These are phyloP conservation scores for Parnassius apollo DNA, from an alignment of 2,888 invertebrate species.

Conservation along the genomic window DNA sequence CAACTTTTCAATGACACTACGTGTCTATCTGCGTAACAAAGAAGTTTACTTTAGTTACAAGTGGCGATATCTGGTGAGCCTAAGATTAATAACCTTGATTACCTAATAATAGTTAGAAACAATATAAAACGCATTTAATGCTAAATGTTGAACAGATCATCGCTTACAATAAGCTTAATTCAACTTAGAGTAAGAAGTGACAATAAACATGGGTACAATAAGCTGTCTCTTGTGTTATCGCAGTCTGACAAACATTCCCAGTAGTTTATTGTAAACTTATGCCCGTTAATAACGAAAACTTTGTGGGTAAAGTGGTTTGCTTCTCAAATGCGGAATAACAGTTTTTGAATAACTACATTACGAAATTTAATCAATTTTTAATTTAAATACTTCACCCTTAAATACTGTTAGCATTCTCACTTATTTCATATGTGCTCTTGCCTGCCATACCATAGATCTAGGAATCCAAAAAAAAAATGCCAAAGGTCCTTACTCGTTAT, in stretches of 20 bases:
- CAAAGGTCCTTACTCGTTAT: too few relatives aligned
- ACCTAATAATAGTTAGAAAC: too few relatives aligned
- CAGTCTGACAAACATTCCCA: constrained; percentile 72
- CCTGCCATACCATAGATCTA: too few relatives aligned
- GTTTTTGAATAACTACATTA: neutral
- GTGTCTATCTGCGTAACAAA: too few relatives aligned
- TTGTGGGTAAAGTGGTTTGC: constrained; percentile 26
- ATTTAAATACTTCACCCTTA: neutral
- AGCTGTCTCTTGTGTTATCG: constrained; percentile 81
- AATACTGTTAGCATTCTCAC: too few relatives aligned
- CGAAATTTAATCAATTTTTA: too few relatives aligned
- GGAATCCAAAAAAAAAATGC: too few relatives aligned
- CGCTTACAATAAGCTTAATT: constrained; percentile 25
- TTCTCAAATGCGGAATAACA: constrained; percentile 6
- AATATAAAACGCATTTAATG: neutral
- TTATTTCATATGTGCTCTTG: too few relatives aligned
- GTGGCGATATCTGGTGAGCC: too few relatives aligned
- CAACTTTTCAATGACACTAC: too few relatives aligned
- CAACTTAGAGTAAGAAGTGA: constrained; percentile 27
- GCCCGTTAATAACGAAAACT: constrained; percentile 39
- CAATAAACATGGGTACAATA: constrained; percentile 78
- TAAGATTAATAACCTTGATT: too few relatives aligned
- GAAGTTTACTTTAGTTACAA: too few relatives aligned
- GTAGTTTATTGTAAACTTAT: constrained; percentile 73
- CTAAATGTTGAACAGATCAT: constrained; percentile 16